phyloP scores from a whole-genome alignment of 2,888 invertebrate species.

The Empis livida region DNA sequence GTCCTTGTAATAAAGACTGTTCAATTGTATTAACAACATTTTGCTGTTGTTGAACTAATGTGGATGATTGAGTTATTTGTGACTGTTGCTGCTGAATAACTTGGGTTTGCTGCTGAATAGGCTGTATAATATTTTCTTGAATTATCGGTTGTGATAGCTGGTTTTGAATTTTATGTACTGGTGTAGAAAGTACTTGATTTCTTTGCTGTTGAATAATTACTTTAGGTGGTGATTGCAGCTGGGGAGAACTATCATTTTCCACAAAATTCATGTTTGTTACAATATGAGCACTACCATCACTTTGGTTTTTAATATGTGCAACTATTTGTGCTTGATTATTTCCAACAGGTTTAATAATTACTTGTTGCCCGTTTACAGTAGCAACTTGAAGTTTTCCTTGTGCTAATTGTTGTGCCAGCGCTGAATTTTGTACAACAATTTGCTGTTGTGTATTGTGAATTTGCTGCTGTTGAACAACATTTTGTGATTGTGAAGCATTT shows the following conservation, averaged over 20 bases:
- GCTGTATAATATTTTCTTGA: conserved; percentile 14
- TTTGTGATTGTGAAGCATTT: conserved; percentile 34
- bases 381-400: conserved; percentile 73
- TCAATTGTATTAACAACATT: conserved; percentile 40
- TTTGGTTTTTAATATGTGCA: conserved; percentile 52
- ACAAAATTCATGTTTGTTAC: conserved; percentile 27
- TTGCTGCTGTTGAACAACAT: conserved; percentile 16
- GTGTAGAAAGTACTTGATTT: conserved; percentile 13
- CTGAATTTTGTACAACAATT: conserved; percentile 57
- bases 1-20: conserved; percentile 59
- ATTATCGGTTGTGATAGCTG: conserved; percentile 13
- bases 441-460: conserved; percentile 20
- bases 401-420: conserved; percentile 66
- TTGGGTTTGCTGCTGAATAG: conserved; percentile 15
- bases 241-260: conserved; percentile 8
- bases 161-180: conserved; percentile 8
- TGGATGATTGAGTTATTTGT: conserved; percentile 5
- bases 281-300: conserved; percentile 35
- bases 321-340: conserved; percentile 69
- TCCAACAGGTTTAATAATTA: conserved; percentile 64
- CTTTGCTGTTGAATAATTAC: conserved; percentile 11
- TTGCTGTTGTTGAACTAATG: conserved; percentile 18
- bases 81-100: conserved; percentile 11
- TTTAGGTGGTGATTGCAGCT: conserved; percentile 12
- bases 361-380: conserved; percentile 75